phyloP scores from a whole-genome alignment of 2,888 invertebrate genomes.

The Scaeva pyrastri region DNA sequence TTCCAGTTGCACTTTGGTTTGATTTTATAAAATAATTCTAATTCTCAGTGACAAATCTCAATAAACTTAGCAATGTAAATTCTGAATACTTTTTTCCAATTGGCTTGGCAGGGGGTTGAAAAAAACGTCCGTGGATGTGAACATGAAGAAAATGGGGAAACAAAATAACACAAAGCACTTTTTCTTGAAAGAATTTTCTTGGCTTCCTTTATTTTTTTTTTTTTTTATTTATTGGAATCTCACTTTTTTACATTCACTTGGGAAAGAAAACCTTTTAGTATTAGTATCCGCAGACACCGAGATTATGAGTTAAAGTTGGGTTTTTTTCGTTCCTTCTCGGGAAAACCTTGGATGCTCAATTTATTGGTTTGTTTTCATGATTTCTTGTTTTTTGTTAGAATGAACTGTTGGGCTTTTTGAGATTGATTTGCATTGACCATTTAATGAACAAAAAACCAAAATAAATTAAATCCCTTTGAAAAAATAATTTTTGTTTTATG shows the following conservation, averaged over 20 bases:
- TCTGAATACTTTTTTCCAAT: conserved; percentile 17
- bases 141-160: conserved; percentile 31
- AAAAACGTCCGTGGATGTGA: conserved; percentile 11
- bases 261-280: not conserved
- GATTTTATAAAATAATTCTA: not conserved
- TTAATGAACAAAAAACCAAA: conserved; percentile 67
- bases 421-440: not conserved
- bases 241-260: conserved; percentile 50
- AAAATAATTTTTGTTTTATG: conserved; percentile 53
- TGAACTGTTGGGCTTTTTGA: not conserved
- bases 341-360: not conserved
- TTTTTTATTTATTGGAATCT: conserved; percentile 10
- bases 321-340: not conserved
- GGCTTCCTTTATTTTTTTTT: conserved; percentile 54
- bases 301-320: not conserved
- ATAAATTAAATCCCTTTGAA: conserved; percentile 45
- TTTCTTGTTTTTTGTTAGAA: not conserved
- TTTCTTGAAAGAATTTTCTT: conserved; percentile 63
- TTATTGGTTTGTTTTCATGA: not conserved
- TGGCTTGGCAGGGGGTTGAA: conserved; percentile 57
- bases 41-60: not conserved
- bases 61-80: not conserved
- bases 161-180: conserved; percentile 67
- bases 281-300: not conserved
- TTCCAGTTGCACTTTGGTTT: conserved; percentile 12